These are phyloP conservation scores for Ericerus pela DNA, from an alignment of 1,140 invertebrate species.

Conservation along the genomic window DNA sequence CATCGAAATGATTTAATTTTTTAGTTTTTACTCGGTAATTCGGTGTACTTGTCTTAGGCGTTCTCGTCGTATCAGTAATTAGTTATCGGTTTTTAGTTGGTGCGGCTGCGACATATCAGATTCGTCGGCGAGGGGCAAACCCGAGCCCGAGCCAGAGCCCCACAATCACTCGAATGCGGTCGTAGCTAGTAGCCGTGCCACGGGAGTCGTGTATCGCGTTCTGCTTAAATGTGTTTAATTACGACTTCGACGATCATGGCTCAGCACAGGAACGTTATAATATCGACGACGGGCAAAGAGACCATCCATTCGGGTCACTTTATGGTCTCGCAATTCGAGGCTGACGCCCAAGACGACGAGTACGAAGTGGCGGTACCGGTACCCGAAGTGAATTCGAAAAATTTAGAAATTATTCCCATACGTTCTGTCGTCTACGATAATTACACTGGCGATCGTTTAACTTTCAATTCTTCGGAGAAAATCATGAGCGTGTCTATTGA, in stretches of 20 bases:
- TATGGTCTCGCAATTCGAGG: conserved; percentile 93
- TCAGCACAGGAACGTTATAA: not conserved
- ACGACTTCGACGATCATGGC: not conserved
- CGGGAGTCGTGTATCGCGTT: no score
- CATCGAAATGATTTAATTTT: no score
- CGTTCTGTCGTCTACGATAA: conserved; percentile 25
- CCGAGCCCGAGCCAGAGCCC: no score
- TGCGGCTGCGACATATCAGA: no score
- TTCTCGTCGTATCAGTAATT: no score
- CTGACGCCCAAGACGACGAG: conserved; percentile 76
- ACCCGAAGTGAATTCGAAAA: conserved; percentile 42
- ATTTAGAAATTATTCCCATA: conserved; percentile 22
- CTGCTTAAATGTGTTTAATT: conserved; percentile 1
- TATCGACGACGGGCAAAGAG: conserved; percentile 35
- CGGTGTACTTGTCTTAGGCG: no score
- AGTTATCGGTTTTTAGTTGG: no score
- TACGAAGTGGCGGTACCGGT: conserved; percentile 62
- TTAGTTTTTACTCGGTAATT: no score
- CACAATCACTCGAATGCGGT: no score
- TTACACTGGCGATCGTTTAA: conserved; percentile 20
- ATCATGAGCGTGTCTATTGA: conserved; percentile 64
- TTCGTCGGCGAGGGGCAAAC: no score
- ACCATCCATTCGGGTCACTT: conserved; percentile 94
- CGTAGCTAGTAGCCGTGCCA: no score
- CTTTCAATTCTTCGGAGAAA: not conserved